Conservation (phyloP, 2,113 vertebrate genomes). For the Tylochromis polylepis region DNA sequence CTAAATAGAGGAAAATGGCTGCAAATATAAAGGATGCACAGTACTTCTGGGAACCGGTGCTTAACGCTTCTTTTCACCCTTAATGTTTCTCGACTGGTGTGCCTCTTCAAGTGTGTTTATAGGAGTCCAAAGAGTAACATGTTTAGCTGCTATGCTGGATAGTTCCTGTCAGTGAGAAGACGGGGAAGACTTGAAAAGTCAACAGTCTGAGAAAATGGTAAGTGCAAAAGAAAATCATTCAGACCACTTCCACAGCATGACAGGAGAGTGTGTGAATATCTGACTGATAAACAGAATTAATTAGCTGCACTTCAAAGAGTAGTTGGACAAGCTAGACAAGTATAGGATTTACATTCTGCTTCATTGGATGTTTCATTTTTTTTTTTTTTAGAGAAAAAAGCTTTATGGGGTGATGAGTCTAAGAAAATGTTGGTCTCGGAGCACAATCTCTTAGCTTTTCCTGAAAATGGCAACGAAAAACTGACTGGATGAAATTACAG, state of each 20-base stretch:
- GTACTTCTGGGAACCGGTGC: not conserved
- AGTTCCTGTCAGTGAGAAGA: not conserved
- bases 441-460: not conserved
- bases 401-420: not conserved
- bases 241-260: not conserved
- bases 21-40: not conserved
- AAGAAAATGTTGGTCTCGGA: not conserved
- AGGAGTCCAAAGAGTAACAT: not conserved
- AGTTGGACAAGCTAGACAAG: not conserved
- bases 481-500: not conserved
- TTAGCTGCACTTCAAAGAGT: not conserved
- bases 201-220: not conserved
- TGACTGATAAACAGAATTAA: not conserved
- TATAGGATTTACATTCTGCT: not conserved
- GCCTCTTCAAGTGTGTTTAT: not conserved
- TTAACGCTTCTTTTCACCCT: not conserved
- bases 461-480: not conserved
- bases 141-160: not conserved
- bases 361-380: not conserved
- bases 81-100: not conserved
- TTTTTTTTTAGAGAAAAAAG: not conserved
- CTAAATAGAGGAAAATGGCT: not conserved
- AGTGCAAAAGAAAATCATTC: not conserved
- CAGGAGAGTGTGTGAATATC: not conserved
- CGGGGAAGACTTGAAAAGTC: not conserved